Percentiles rank a stretch among this genome's conserved stretches.
Conservation (phyloP, 2,888 invertebrate genomes). For the Drepana falcataria region DNA sequence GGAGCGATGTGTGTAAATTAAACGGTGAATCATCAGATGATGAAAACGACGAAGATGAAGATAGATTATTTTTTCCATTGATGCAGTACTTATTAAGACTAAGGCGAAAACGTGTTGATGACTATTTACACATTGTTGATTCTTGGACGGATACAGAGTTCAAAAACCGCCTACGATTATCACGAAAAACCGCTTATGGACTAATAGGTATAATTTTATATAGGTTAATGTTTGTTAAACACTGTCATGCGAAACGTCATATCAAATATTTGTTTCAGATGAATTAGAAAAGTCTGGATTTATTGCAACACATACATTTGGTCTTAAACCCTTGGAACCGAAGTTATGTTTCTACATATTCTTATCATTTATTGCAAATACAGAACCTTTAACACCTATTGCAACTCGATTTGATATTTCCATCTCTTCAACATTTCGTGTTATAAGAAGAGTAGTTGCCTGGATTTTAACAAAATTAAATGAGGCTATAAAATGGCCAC, state of each 20-base stretch:
- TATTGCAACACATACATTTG: constrained; percentile 55
- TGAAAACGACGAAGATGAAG: constrained; percentile 34
- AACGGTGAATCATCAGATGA: constrained; percentile 33
- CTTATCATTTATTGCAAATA: constrained; percentile 48
- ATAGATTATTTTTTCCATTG: constrained; percentile 47
- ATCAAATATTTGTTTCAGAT: constrained; percentile 37
- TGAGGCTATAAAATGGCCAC: constrained; percentile 52
- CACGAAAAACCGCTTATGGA: constrained; percentile 39
- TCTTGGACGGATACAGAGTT: constrained; percentile 55
- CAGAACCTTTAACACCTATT: constrained; percentile 53
- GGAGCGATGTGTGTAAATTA: constrained; percentile 40
- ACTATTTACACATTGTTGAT: constrained; percentile 52
- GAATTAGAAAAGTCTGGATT: constrained; percentile 52
- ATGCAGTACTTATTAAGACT: constrained; percentile 51
- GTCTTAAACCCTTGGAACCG: constrained; percentile 51
- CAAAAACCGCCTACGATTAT: constrained; percentile 46
- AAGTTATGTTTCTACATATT: constrained; percentile 57
- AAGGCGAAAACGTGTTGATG: constrained; percentile 45
- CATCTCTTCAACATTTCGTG: constrained; percentile 55
- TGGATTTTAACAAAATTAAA: constrained; percentile 55
- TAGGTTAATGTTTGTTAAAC: neutral
- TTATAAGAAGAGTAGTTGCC: constrained; percentile 50
- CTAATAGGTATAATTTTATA: constrained; percentile 37
- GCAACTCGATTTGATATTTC: constrained; percentile 57
- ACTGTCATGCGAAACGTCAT: neutral